Evolutionary conservation across 2,888 invertebrate genomes (phyloP), one percentile per base, ranked within the genome.

Genomic region (Drosophila subsilvestris): DNA sequence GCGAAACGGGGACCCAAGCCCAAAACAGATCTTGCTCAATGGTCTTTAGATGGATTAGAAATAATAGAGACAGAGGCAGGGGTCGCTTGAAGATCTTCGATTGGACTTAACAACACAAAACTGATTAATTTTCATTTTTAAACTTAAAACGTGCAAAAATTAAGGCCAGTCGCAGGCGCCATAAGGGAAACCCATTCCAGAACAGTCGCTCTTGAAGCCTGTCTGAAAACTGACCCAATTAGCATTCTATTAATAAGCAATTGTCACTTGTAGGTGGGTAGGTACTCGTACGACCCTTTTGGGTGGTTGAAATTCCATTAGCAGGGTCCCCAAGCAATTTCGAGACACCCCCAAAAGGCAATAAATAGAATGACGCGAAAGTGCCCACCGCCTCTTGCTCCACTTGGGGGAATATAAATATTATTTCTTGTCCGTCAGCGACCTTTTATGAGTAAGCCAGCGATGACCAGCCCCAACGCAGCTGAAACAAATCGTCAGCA

Each of bases 381-480:
- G 32, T n/a, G 32, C 47, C 27, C 54, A 37, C 32, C 32, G 1
- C 32, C 29, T n/a, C n/a, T n/a, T 3, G 12, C 17, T 51, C 50
- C 44, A 37, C 37, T 7, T 17, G 22, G 43, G 43, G 3, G 43
- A 32, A 49, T 55, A 49, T 44, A 43, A 63, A 43, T 49, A 49
- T 25, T 20, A 43, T 17, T 42, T 58, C 37, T 18, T 18, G 48
- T 17, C 20, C 50, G 43, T 20, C 42, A 55, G 25, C 55, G 18
- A 47, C 47, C 20, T 47, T 42, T 53, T 44, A 50, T 69, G 69
- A 69, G 47, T 70, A 70, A 71, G 51, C 63, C 63, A 32, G 47
- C 65, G 57, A 50, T 71, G 71, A 70, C 71, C 71, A 70, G 71
- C 63, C 70, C 70, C 70, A 71, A 43, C 49, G 42, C 54, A 58